Evolutionary conservation across 2,113 vertebrate genomes (phyloP), one percentile per base, ranked within the genome.

Genomic region (Peucedramus taeniatus): DNA sequence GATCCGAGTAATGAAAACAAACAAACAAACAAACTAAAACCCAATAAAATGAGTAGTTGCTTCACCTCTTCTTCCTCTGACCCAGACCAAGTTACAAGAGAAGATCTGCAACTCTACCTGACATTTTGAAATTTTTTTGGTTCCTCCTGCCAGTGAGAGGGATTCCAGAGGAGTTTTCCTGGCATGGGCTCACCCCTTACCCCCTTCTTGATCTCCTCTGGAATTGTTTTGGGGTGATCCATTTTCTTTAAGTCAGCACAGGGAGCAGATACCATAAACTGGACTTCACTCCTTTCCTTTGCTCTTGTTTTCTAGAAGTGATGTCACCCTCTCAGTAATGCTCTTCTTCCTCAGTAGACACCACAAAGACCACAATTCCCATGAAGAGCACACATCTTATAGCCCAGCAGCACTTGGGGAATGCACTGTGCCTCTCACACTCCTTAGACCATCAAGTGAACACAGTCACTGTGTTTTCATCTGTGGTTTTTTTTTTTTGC

Each of bases 331-430:
- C 65, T 81, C 64, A 78, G 60, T 77, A 92, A 94, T 75, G 60
- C 68, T 94, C 40, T 87, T 31, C 63, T 91, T 87, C 49, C 90
- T 89, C 6, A 1, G 81, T 33, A 93, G 72, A 71, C 68, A 56
- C 93, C 89, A 84, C 92, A 89, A 69, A 76, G 88, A 93, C 95
- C 91, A 89, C 92, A 95, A 15, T 90, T 97, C 82, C 91, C 89
- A 57, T 68, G 85, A 83, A 90, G 5, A 44, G 7, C 30, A 27
- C 68, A 39, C 15, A 51, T 90, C 76, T 89, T 26, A 8, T 33
- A 80, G 44, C 60, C 69, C 49, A 53, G 40, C 33, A 87, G 83
- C 65, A 22, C 40, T 33, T 50, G 17, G 72, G 69, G 60, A 93
- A 49, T 42, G 53, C 40, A 24, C 3, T 1, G 28, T 89, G 40